A percentile compares a stretch with the other conserved stretches of the same genome.
Conservation (phyloP, 2,113 vertebrate genomes). For the Podarcis raffonei region DNA sequence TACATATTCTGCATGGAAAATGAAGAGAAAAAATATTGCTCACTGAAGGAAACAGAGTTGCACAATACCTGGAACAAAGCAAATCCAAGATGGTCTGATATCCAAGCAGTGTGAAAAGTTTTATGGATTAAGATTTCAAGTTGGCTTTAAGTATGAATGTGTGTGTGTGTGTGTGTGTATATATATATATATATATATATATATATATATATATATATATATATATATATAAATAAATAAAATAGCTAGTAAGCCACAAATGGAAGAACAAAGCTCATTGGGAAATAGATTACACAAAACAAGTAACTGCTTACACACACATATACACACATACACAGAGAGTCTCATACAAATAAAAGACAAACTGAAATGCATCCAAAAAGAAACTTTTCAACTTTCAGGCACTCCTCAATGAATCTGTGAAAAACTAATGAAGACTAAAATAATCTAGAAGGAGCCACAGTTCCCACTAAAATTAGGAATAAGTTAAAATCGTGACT, state of each 20-base stretch:
- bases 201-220: not conserved
- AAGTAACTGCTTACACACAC: not conserved
- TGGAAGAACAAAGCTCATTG: not conserved
- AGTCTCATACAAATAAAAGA: not conserved
- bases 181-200: too few relatives aligned
- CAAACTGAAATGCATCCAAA: constrained; percentile 11
- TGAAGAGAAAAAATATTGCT: not conserved
- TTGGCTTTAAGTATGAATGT: not conserved
- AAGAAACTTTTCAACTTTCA: not conserved
- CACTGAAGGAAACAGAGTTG: not conserved
- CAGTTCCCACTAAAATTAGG: not conserved
- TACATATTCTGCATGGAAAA: not conserved
- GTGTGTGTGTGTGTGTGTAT: too few relatives aligned
- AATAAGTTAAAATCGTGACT: not conserved
- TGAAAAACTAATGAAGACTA: constrained; percentile 4
- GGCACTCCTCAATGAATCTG: not conserved
- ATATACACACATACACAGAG: not conserved
- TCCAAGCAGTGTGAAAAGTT: not conserved
- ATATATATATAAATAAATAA: not conserved
- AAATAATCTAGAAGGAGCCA: not conserved
- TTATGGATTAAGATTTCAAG: not conserved
- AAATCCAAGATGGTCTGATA: not conserved
- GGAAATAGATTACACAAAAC: not conserved
- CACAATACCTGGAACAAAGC: not conserved
- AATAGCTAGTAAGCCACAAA: not conserved